Percentiles rank a stretch among this genome's conserved stretches.
Conservation (phyloP, 2,888 invertebrate genomes). For the Euproctis similis region DNA sequence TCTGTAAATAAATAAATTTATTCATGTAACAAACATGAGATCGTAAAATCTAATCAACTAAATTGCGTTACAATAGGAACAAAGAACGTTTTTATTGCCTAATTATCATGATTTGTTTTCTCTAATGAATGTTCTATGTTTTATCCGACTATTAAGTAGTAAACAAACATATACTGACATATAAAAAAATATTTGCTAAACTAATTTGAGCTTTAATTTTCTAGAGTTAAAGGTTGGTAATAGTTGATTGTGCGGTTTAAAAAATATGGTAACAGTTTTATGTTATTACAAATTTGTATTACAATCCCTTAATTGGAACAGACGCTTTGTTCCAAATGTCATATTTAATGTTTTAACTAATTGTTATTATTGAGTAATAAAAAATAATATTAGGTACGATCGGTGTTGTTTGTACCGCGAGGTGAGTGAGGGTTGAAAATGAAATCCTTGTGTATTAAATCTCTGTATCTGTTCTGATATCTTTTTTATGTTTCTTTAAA, state of each 20-base stretch:
- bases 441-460: too few species aligned
- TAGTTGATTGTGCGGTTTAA: constrained; percentile 3
- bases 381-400: constrained; percentile 14
- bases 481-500: too few species aligned
- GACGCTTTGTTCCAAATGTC: constrained; percentile 52
- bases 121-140: constrained; percentile 55
- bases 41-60: constrained; percentile 57
- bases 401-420: constrained; percentile 8
- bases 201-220: constrained; percentile 18
- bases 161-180: constrained; percentile 3
- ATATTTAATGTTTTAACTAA: constrained; percentile 31
- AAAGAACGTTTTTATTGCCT: constrained; percentile 59
- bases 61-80: constrained; percentile 59
- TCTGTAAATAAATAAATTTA: constrained; percentile 64
- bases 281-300: too few species aligned
- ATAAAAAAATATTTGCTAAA: not conserved
- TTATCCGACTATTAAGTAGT: constrained; percentile 37
- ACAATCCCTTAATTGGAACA: constrained; percentile 53
- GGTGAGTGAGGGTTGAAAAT: constrained; percentile 5
- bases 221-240: constrained; percentile 3
- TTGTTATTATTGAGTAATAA: constrained; percentile 23
- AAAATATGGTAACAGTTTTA: constrained; percentile 35
- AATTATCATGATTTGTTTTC: constrained; percentile 72
- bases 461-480: too few species aligned
- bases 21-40: constrained; percentile 64